Conservation (phyloP, 2,888 invertebrate species). For the Craniophora ligustri region DNA sequence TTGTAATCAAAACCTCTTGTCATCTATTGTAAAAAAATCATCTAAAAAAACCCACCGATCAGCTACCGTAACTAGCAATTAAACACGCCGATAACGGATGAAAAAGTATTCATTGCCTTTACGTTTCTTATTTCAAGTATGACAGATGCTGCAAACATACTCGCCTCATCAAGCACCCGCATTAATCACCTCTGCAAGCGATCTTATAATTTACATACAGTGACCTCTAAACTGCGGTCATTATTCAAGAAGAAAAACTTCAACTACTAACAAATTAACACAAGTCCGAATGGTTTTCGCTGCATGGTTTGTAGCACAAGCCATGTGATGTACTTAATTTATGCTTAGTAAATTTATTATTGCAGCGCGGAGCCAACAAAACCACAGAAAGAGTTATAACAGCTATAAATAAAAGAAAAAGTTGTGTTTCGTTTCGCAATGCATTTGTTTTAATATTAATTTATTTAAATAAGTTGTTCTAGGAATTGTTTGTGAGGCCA, state of each 20-base stretch:
- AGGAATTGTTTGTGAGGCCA: too few relatives aligned
- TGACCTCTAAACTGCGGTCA: constrained; percentile 7
- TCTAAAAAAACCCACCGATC: too few relatives aligned
- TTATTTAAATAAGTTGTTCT: constrained; percentile 26
- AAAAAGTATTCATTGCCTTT: too few relatives aligned
- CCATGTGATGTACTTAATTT: constrained; percentile 68
- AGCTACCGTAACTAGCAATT: too few relatives aligned
- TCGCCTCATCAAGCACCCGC: too few relatives aligned
- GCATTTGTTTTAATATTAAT: constrained; percentile 37
- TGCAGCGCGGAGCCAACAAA: constrained; percentile 64
- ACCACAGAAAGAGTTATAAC: constrained; percentile 72
- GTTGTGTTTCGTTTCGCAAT: constrained; percentile 52
- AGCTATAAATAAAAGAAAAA: constrained; percentile 66
- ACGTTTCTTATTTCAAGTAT: too few relatives aligned
- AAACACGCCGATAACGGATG: too few relatives aligned
- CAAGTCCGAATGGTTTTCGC: constrained; percentile 51
- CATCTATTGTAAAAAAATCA: too few relatives aligned
- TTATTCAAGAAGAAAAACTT: background rate
- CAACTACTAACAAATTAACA: constrained; percentile 36
- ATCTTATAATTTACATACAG: background rate
- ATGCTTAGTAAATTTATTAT: constrained; percentile 70
- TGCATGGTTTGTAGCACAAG: constrained; percentile 58
- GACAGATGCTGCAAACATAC: too few relatives aligned
- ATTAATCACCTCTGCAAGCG: background rate
- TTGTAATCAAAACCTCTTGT: too few relatives aligned